A percentile compares a stretch with the other conserved stretches of the same genome.
These are phyloP conservation scores for Stegodyphus dumicola DNA, from an alignment of 1,140 invertebrate species.

Conservation along the genomic window DNA sequence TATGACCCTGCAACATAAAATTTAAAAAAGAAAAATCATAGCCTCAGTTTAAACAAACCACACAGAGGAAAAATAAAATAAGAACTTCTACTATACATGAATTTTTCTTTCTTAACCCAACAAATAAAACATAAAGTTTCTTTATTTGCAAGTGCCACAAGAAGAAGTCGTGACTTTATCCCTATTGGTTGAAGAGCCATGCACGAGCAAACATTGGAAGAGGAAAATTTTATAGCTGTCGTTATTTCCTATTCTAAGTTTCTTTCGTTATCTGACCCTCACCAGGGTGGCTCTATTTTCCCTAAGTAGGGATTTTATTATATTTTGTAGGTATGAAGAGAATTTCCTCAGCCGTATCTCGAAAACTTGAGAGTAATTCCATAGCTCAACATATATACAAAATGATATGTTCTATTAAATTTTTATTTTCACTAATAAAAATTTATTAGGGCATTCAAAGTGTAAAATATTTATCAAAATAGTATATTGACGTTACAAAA, in stretches of 20 bases:
- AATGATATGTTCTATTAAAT: too few species aligned
- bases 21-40: background rate
- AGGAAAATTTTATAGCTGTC: conserved; percentile 5
- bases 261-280: conserved; percentile 6
- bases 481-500: too few species aligned
- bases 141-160: conserved; percentile 15
- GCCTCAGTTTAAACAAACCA: conserved; percentile 14
- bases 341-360: too few species aligned
- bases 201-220: background rate
- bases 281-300: background rate
- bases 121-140: conserved; percentile 22
- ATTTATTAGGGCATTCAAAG: too few species aligned
- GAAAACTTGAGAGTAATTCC: too few species aligned
- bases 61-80: background rate
- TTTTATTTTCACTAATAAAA: too few species aligned
- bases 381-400: too few species aligned
- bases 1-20: too few species aligned
- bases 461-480: too few species aligned
- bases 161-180: background rate
- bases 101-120: conserved; percentile 13
- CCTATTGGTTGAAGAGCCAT: conserved; percentile 1
- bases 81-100: background rate
- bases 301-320: background rate
- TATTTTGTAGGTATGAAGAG: background rate
- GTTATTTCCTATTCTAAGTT: conserved; percentile 1